A percentile compares a stretch with the other conserved stretches of the same genome.
These are phyloP conservation scores for Apomyelois bistriatella DNA, from an alignment of 2,888 invertebrate species.

Conservation along the genomic window DNA sequence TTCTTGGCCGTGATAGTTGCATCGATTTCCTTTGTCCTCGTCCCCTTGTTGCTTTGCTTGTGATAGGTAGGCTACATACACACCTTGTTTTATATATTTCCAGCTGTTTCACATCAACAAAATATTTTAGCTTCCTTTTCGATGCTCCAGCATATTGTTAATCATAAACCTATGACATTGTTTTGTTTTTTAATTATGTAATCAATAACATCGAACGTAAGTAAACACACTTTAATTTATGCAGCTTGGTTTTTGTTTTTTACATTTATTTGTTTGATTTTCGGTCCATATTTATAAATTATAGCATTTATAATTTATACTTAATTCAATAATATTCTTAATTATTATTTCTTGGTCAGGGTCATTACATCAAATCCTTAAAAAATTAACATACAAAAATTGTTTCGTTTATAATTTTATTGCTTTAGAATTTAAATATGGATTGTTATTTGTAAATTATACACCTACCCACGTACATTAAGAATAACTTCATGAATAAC, in stretches of 20 bases:
- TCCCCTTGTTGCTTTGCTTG: conserved; percentile 38
- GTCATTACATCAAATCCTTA: neutral
- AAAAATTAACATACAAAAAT: conserved; percentile 1
- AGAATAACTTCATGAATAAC: too few species aligned
- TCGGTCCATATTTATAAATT: neutral
- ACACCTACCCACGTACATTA: too few species aligned
- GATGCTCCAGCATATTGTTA: conserved; percentile 16
- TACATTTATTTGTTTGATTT: neutral
- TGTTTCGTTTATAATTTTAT: neutral
- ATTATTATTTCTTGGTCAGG: conserved; percentile 8
- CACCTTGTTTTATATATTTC: conserved; percentile 29
- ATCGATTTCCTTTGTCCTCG: conserved; percentile 79
- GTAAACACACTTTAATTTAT: neutral
- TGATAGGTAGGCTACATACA: conserved; percentile 19
- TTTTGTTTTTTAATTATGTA: conserved; percentile 48
- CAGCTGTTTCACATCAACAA: conserved; percentile 57
- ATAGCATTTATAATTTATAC: neutral
- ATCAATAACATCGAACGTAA: conserved; percentile 23
- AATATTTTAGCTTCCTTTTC: conserved; percentile 28
- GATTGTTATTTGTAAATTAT: conserved; percentile 1
- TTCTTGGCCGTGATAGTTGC: conserved; percentile 36
- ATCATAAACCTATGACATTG: conserved; percentile 30
- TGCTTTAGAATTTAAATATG: neutral
- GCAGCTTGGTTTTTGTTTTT: neutral
- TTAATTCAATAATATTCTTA: neutral